Evolutionary conservation across 2,113 vertebrate species (phyloP), one percentile per base, ranked within the genome.

Genomic region (Amblyopsis rosae): DNA sequence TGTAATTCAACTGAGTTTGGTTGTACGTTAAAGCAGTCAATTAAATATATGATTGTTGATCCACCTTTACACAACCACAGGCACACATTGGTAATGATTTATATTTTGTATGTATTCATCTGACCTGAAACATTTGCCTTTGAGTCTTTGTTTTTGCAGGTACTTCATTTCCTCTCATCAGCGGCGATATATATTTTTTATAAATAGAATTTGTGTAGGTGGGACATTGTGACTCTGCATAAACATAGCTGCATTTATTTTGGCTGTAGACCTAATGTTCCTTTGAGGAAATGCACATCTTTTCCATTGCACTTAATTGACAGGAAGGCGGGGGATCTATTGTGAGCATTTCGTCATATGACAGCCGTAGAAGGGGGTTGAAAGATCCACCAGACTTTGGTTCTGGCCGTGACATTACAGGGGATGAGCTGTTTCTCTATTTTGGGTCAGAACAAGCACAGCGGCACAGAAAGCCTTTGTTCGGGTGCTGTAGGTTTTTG

Each of bases 361-460:
- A 84, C 76, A 68, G 72, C 76, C 74, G 72, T 26, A 59, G 57
- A 15, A 16, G 65, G 47, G 62, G 53, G 72, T 48, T 12, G 16
- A 13, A 7, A 26, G 53, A 46, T 66, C 10, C 46, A 35, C 55
- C 60, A 45, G 73, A 54, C 57, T 46, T 33, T 47, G 59, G 53
- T 58, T 74, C 77, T 82, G 72, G 73, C 64, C 9, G 68, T 90
- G 90, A 92, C 88, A 86, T 70, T 83, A 89, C 87, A 87, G 71
- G 85, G 73, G 59, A 70, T 62, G 64, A 82, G 75, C 17, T 73
- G 83, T 48, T 73, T 54, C 54, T 65, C n/a, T 73, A 60, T 67
- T 77, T 73, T 73, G 76, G 80, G 82, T 83, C 73, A 66, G 72
- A 58, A 73, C 79, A 65, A 75, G 48, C 77, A 74, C 60, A 48